A percentile compares a stretch with the other conserved stretches of the same genome.
These are phyloP conservation scores for Cotesia chilonis DNA, from an alignment of 1,140 invertebrate species.

Conservation along the genomic window DNA sequence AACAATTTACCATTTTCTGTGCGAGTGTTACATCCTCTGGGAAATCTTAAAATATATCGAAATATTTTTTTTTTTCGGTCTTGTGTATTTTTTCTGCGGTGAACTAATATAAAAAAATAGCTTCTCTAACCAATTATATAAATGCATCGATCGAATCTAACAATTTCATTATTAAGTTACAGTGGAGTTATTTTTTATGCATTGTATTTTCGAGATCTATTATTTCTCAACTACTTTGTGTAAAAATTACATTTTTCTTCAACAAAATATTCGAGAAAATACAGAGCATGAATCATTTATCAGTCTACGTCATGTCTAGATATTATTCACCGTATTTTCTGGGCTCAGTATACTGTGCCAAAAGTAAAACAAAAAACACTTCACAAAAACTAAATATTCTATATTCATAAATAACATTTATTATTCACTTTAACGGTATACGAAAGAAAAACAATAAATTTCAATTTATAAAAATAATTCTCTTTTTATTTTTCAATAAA, in stretches of 20 bases:
- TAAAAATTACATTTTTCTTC: slow-evolving; percentile 29
- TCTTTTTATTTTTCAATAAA: too few species aligned
- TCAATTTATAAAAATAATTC: too few species aligned
- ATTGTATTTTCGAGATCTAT: slow-evolving; percentile 15
- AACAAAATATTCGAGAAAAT: slow-evolving; percentile 29
- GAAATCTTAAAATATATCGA: slow-evolving; percentile 46
- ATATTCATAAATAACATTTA: too few species aligned
- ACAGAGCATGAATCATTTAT: slow-evolving; percentile 41
- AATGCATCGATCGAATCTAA: too few species aligned
- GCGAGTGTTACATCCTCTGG: slow-evolving; percentile 37
- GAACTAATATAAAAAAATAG: background rate
- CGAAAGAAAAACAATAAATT: too few species aligned
- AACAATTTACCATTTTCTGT: slow-evolving; percentile 30
- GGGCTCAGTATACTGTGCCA: background rate
- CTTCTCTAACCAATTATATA: too few species aligned
- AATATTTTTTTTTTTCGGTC: slow-evolving; percentile 35
- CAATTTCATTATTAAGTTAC: too few species aligned
- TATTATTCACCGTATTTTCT: slow-evolving; percentile 28
- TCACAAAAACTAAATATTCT: slow-evolving; percentile 2
- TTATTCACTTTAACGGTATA: too few species aligned
- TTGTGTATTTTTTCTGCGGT: slow-evolving; percentile 9
- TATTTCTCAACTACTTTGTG: slow-evolving; percentile 35
- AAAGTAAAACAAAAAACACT: slow-evolving; percentile 12
- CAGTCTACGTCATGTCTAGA: slow-evolving; percentile 34
- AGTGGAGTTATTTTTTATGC: background rate